phyloP scores from a whole-genome alignment of 2,797 vertebrate genomes.

The Diplodus puntazzo region DNA sequence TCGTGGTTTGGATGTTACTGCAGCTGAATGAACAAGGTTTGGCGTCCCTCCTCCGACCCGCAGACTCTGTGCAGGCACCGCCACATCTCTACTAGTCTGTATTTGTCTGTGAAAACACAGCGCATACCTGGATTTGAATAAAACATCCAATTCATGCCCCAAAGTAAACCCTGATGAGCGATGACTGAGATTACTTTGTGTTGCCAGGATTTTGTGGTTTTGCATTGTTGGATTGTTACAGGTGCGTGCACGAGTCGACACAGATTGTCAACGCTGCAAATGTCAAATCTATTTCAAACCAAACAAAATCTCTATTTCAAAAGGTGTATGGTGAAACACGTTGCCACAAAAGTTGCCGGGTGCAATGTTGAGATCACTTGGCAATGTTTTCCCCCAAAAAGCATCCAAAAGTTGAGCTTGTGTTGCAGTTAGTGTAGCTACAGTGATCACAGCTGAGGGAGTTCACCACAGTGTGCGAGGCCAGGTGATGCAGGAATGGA shows the following conservation, averaged over 20 bases:
- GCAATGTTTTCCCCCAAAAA: background rate
- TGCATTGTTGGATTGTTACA: conserved; percentile 28
- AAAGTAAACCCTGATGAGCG: conserved; percentile 50
- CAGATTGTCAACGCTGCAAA: background rate
- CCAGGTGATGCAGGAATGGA: conserved; percentile 37
- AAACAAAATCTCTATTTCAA: background rate
- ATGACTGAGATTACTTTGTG: conserved; percentile 30
- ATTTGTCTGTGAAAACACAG: conserved; percentile 53
- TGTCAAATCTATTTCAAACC: background rate
- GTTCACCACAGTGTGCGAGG: conserved; percentile 5
- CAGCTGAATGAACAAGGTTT: conserved; percentile 15
- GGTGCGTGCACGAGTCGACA: background rate
- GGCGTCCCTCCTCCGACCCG: conserved; percentile 6
- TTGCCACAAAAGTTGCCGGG: background rate
- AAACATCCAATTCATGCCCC: conserved; percentile 29
- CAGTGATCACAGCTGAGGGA: conserved; percentile 13
- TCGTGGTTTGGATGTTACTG: conserved; percentile 4
- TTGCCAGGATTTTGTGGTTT: conserved; percentile 33
- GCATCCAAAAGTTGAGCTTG: conserved; percentile 8
- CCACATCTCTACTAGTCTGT: conserved; percentile 57
- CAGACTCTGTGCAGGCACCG: conserved; percentile 29
- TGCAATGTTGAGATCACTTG: conserved; percentile 12
- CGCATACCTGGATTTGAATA: conserved; percentile 45
- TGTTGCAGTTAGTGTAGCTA: conserved; percentile 38
- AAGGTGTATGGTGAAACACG: background rate